These are phyloP conservation scores for Perodicticus potto DNA, from an alignment of 2,797 vertebrate species.

Conservation along the genomic window DNA sequence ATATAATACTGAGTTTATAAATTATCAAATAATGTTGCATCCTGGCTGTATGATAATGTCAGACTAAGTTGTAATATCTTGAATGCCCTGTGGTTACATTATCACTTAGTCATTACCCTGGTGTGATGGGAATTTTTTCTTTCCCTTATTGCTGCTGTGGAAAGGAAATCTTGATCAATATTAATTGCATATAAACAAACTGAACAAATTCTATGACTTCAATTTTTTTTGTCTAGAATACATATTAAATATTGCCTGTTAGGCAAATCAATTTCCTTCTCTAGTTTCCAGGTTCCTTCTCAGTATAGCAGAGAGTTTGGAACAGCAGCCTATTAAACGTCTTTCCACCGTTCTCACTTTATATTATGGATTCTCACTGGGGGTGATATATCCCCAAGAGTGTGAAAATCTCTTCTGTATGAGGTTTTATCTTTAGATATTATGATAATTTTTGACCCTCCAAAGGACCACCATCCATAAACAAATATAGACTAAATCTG, in stretches of 20 bases:
- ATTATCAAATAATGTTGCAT: conserved; percentile 19
- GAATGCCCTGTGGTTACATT: not conserved
- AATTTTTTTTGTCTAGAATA: not conserved
- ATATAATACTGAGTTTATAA: conserved; percentile 5
- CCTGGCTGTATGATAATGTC: conserved; percentile 25
- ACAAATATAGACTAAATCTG: not conserved
- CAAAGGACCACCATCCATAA: not conserved
- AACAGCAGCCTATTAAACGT: not conserved
- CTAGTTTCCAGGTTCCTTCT: not conserved
- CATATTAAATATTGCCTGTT: not conserved
- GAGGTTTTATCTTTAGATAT: not conserved
- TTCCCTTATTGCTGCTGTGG: not conserved
- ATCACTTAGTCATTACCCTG: not conserved
- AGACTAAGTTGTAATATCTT: not conserved
- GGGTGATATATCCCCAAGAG: not conserved
- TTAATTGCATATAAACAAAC: not conserved
- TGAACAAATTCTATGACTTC: not conserved
- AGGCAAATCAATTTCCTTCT: not conserved
- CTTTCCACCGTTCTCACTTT: not conserved
- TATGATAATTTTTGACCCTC: not conserved
- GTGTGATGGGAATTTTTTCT: not conserved
- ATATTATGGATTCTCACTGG: not conserved
- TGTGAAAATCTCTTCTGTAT: conserved; percentile 12
- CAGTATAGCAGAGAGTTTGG: conserved; percentile 36
- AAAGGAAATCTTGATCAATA: not conserved